Conservation (phyloP, 2,888 invertebrate species). For the Abrostola triplasia region DNA sequence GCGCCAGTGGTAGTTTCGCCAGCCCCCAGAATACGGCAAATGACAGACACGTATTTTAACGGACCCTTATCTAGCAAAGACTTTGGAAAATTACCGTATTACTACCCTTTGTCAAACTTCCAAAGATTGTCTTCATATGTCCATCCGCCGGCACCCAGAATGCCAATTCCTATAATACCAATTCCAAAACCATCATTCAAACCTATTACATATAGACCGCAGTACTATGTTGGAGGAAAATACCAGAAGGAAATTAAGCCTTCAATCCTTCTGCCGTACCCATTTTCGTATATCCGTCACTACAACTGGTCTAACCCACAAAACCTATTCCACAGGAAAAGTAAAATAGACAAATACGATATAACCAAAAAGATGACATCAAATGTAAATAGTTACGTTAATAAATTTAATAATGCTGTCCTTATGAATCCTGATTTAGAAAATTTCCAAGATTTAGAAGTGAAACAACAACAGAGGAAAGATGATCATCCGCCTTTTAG, state of each 20-base stretch:
- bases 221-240: constrained; percentile 1
- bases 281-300: constrained; percentile 68
- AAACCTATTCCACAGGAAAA: constrained; percentile 38
- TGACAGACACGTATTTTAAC: constrained; percentile 57
- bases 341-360: constrained; percentile 54
- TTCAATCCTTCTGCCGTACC: constrained; percentile 68
- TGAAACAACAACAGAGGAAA: constrained; percentile 18
- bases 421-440: constrained; percentile 55
- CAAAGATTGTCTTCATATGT: constrained; percentile 71
- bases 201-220: neutral
- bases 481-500: constrained; percentile 29
- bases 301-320: constrained; percentile 38
- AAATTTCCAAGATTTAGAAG: constrained; percentile 46
- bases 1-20: neutral
- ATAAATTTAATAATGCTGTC: constrained; percentile 50
- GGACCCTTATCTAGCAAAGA: constrained; percentile 59
- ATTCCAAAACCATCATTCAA: constrained; percentile 6
- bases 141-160: constrained; percentile 43
- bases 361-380: constrained; percentile 52
- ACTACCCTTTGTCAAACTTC: constrained; percentile 70
- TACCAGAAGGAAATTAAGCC: constrained; percentile 56
- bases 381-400: constrained; percentile 43
- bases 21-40: constrained; percentile 1
- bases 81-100: constrained; percentile 70
- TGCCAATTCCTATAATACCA: neutral